Base-by-base conservation (phyloP, 2,797 vertebrate species). In the Phrynocephalus vlangalii region DNA sequence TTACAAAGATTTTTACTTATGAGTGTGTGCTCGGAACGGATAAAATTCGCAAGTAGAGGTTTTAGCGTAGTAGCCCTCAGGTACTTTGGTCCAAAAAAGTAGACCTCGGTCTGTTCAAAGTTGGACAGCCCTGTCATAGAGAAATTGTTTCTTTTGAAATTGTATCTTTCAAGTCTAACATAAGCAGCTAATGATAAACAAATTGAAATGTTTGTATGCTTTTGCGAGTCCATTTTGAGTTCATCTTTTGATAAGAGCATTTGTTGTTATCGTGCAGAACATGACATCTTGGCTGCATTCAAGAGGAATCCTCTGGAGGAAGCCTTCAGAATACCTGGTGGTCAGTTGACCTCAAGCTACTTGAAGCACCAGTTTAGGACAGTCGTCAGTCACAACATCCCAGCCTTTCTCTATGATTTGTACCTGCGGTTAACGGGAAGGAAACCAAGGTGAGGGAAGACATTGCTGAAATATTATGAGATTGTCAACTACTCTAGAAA, bases 271-370 rank as follows among this genome's bases (percentile, higher is more conserved):
- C 15, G 79, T 89, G n/a, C 96, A 99, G 98, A 98, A 93, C 92
- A 98, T 87, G 97, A 98, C 0, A 96, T 98, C 91, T 97, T 99
- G 94, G 97, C 97, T 38, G 97, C 97, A 0, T 98, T 98, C 91
- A 98, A 99, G 95, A 98, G 98, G 96, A 97, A 97, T 93, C 98
- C 98, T 0, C 92, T 98, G 94, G 98, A 99, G 88, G 98, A 98
- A 93, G 97, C 98, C 28, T 99, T 99, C 95, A 97, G 98, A 90
- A 95, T 97, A 24, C 98, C 98, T 89, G 96, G 98, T 0, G 95
- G 97, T 87, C 97, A 98, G 96, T 97, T 98, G 94, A 98, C 98
- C 0, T 97, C 97, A 91, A 99, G 96, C 97, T 97, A 97, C 93
- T 94, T 99, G 95, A 97, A 97, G 88, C 96, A 96, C 93, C 97